Percentiles rank a stretch among this genome's conserved stretches.
These are phyloP conservation scores for Dynastes tityus DNA, from an alignment of 2,888 invertebrate species.

Conservation along the genomic window DNA sequence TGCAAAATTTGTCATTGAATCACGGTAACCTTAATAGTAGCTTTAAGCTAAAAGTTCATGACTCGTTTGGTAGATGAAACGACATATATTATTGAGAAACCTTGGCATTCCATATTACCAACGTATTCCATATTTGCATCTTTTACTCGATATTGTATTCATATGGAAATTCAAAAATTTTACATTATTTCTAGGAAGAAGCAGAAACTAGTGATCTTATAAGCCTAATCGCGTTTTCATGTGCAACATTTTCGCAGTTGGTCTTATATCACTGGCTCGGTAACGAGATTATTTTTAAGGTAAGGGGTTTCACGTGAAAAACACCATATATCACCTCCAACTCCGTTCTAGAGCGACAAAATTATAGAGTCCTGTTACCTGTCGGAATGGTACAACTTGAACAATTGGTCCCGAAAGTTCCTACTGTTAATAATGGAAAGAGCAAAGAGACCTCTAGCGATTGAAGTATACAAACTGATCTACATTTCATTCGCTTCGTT, in stretches of 20 bases:
- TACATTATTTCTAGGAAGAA: too few relatives aligned
- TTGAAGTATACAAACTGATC: slow-evolving; percentile 3
- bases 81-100: too few relatives aligned
- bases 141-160: too few relatives aligned
- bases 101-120: too few relatives aligned
- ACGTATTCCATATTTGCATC: too few relatives aligned
- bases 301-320: not conserved
- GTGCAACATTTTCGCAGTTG: not conserved
- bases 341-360: not conserved
- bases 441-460: not conserved
- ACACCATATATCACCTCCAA: not conserved
- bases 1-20: too few relatives aligned
- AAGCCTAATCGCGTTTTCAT: not conserved
- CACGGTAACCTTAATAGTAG: too few relatives aligned
- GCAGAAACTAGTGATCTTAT: not conserved
- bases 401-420: not conserved
- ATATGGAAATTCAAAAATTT: not conserved
- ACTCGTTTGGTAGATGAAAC: too few relatives aligned
- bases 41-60: too few relatives aligned
- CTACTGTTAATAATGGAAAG: slow-evolving; percentile 15
- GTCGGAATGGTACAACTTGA: slow-evolving; percentile 12
- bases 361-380: slow-evolving; percentile 9
- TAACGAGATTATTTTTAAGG: slow-evolving; percentile 26
- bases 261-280: slow-evolving; percentile 18
- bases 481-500: slow-evolving; percentile 4